phyloP scores from a whole-genome alignment of 1,140 invertebrate species.

The Eufriesea mexicana region DNA sequence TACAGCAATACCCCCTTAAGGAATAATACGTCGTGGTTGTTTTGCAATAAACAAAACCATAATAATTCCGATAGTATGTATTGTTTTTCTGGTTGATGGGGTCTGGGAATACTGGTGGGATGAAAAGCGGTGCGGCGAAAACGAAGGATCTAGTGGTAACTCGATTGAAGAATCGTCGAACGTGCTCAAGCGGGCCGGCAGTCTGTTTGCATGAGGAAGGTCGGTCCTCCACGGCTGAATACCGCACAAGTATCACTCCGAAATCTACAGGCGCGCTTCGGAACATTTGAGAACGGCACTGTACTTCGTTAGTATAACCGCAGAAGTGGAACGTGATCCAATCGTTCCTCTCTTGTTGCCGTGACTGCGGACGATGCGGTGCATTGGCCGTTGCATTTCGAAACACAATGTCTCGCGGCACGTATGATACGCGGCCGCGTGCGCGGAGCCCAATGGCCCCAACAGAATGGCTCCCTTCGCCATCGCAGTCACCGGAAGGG shows the following conservation, averaged over 20 bases:
- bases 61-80: neutral
- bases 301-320: conserved; percentile 65
- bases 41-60: too few species aligned
- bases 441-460: neutral
- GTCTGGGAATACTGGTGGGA: neutral
- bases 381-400: conserved; percentile 53
- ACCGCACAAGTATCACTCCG: conserved; percentile 22
- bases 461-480: neutral
- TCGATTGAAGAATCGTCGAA: conserved; percentile 34
- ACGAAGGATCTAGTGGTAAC: neutral
- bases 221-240: conserved; percentile 20
- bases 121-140: neutral
- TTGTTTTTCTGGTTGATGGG: neutral
- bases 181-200: neutral
- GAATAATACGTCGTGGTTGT: too few species aligned
- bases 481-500: neutral
- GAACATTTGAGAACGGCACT: conserved; percentile 51
- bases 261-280: conserved; percentile 30
- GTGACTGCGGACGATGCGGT: conserved; percentile 44
- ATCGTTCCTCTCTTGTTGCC: conserved; percentile 56
- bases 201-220: conserved; percentile 13
- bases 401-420: conserved; percentile 50
- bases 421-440: conserved; percentile 24
- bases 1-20: too few species aligned
- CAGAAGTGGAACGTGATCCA: conserved; percentile 66